Conservation (phyloP, 2,888 invertebrate genomes). For the Drosophila siamana region DNA sequence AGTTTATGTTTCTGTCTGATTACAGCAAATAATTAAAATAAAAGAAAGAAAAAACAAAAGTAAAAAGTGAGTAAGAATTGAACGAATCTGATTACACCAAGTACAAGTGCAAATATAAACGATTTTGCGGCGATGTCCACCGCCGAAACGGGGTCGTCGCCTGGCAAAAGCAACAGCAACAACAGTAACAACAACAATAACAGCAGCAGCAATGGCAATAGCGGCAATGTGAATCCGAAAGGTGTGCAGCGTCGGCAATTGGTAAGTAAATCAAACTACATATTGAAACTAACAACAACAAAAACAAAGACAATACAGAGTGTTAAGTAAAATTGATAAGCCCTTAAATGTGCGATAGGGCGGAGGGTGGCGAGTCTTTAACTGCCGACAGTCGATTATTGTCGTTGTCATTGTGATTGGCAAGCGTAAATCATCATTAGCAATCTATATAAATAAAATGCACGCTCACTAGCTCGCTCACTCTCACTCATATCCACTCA, state of each 20-base stretch:
- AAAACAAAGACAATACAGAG: constrained; percentile 6
- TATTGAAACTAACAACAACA: constrained; percentile 10
- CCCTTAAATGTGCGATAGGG: constrained; percentile 9
- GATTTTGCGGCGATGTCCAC: constrained; percentile 82
- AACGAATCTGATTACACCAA: constrained; percentile 14
- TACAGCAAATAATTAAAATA: constrained; percentile 55
- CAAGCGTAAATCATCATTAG: constrained; percentile 74
- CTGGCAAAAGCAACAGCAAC: constrained; percentile 79
- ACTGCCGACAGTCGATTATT: constrained; percentile 40
- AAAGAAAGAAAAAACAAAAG: constrained; percentile 50
- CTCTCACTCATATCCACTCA: constrained; percentile 9
- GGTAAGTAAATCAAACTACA: constrained; percentile 76
- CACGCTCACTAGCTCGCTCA: constrained; percentile 53
- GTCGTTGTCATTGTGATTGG: constrained; percentile 52
- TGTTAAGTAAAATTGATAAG: constrained; percentile 43
- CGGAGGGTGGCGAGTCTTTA: constrained; percentile 5
- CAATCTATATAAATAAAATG: constrained; percentile 75
- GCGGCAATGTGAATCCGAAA: constrained; percentile 73
- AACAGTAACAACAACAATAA: constrained; percentile 52
- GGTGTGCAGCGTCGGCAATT: constrained; percentile 84
- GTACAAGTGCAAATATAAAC: constrained; percentile 54
- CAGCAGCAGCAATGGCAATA: constrained; percentile 39
- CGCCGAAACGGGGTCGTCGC: constrained; percentile 85
- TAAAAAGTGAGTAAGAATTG: constrained; percentile 43
- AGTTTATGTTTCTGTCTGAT: constrained; percentile 51